Conservation (phyloP, 2,113 vertebrate species). For the Alectura lathami region DNA sequence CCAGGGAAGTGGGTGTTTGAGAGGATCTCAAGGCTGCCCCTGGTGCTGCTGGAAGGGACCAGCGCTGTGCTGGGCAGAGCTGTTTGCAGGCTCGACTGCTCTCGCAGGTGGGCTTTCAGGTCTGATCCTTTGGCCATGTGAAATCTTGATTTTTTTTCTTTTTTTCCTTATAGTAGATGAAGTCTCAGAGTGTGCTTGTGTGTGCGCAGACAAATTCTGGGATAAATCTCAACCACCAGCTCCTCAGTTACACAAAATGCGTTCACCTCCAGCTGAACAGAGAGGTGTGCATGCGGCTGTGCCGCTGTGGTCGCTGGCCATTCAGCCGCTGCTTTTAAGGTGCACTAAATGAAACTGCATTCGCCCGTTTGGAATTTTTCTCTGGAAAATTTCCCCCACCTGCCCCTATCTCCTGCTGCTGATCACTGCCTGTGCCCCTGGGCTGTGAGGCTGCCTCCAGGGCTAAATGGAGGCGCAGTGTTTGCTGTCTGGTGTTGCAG, state of each 20-base stretch:
- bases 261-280: neutral
- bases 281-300: neutral
- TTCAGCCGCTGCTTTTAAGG: fast-evolving
- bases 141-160: neutral
- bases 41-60: neutral
- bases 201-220: neutral
- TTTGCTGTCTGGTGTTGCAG: neutral
- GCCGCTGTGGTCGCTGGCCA: neutral
- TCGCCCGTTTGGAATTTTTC: neutral
- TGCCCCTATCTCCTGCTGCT: fast-evolving
- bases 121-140: neutral
- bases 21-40: neutral
- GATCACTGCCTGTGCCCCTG: fast-evolving
- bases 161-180: neutral
- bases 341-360: neutral
- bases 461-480: fast-evolving
- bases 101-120: neutral
- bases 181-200: neutral
- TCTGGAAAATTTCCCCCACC: fast-evolving
- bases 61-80: neutral
- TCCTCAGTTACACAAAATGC: fast-evolving
- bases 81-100: too few relatives aligned
- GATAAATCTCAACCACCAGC: neutral
- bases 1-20: neutral
- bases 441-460: neutral